Base-by-base conservation (phyloP, 2,113 vertebrate species). In the Chamaetylas fuelleborni region DNA sequence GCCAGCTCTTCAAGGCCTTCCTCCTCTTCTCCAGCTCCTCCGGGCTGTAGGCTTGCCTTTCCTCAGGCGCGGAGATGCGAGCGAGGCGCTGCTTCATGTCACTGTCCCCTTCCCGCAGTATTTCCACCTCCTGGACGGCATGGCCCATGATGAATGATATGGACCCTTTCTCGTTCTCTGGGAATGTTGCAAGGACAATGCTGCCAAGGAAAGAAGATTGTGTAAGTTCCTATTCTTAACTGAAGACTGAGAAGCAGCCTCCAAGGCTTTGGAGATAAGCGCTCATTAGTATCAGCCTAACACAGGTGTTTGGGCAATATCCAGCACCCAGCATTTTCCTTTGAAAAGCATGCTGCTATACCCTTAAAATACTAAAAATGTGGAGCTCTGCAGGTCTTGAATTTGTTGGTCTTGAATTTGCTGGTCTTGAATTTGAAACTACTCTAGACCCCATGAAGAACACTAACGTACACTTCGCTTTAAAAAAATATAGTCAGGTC, bases 121-220 rank as follows among this genome's bases (percentile, higher is more conserved):
- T 51, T 93, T 98, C 74, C 3, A 99, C 98, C 34, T 98, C 93
- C 33, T 97, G 97, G 23, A 99, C 97, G 1, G 98, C 98, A 5
- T 99, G 99, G 82, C 99, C 99, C 98, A 99, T 97, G 81, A 99
- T 86, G 42, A 98, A 97, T 0, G 88, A 97, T 29, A 99, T 80
- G 9, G 91, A 95, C 1, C 96, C 83, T 4, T 95, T 88, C 20
- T 96, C 97, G 4, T 93, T 90, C 82, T 98, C 98, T 11, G 73
- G 78, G 86, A 98, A 98, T 22, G 95, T 96, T 92, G 99, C 98
- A 5, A 99, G 97, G 79, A 99, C 98, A 54, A 99, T 82, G 48
- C 99, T 99, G 95, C 40, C 43, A 86, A 47, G 47, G 87, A 45
- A 69, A 89, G 93, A 92, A 80, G 53, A 36, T 94, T 23, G 24